Evolutionary conservation across 1,140 invertebrate genomes (phyloP), one percentile per base, ranked within the genome.

Genomic region (Eriocheir sinensis): DNA sequence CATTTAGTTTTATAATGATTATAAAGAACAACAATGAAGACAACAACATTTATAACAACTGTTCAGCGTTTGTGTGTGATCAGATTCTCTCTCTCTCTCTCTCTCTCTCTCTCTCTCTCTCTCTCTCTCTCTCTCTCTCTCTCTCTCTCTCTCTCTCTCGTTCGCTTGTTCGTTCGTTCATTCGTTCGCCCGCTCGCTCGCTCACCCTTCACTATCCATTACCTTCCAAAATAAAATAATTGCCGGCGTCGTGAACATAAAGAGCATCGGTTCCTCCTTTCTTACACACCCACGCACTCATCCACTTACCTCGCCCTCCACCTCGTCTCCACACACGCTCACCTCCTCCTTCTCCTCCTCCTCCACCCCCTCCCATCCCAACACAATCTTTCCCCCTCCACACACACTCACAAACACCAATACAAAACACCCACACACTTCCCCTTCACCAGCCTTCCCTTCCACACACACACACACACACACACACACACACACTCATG

Each of bases 21-120:
- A 44, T 89, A n/a, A 89, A 89, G 40, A 41, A 41, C n/a, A 41
- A 4, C 8, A 41, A 48, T 2, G 40, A 44, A n/a, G n/a, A n/a
- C n/a, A n/a, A n/a, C n/a, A n/a, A n/a, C n/a, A n/a, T n/a, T n/a
- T n/a, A n/a, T n/a, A n/a, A n/a, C n/a, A n/a, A n/a, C n/a, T n/a
- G n/a, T n/a, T n/a, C n/a, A n/a, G n/a, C n/a, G n/a, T n/a, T 30
- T 40, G 6, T 17, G 27, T 32, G 21, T 12, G 21, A n/a, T 48
- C 88, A 27, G 12, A 17, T 21, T 27, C 40, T 6, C 44, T 72
- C 44, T 40, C 30, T 80, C 12, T 85, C 44, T 93, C 41, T 93
- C 80, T 85, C 41, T 93, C 91, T 86, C 80, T 93, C 91, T 93
- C 44, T 93, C 81, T 80, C 80, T 53, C 36, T 80, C 41, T 92